Evolutionary conservation across 2,113 vertebrate genomes (phyloP).

Genomic region (Panurus biarmicus): DNA sequence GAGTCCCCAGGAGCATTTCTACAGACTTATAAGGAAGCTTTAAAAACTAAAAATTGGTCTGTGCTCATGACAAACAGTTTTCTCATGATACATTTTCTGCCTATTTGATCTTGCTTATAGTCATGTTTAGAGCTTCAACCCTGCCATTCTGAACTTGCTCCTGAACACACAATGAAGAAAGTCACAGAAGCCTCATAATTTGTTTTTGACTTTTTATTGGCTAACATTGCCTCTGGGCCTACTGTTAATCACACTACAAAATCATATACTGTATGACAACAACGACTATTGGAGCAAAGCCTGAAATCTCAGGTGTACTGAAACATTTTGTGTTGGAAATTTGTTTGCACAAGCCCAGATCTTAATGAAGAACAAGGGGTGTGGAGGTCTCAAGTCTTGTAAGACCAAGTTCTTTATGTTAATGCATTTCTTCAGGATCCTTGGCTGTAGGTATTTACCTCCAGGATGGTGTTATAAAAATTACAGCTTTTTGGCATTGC

Average conservation of each 20-base stretch:
- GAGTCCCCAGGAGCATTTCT: not conserved
- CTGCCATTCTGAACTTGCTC: not conserved
- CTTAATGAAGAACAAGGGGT: not conserved
- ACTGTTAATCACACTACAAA: not conserved
- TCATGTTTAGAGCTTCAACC: not conserved
- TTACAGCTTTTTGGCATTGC: not conserved
- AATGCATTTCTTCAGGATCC: not conserved
- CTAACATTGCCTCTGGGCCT: not conserved
- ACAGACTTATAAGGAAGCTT: not conserved
- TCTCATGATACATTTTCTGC: fast-evolving
- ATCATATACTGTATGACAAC: not conserved
- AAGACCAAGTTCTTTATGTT: not conserved
- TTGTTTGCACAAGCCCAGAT: not conserved
- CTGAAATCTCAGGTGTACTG: not conserved
- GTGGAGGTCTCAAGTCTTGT: not conserved
- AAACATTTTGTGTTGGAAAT: not conserved
- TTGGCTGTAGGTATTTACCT: not conserved
- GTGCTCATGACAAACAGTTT: not conserved
- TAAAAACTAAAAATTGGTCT: not conserved
- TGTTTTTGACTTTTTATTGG: not conserved
- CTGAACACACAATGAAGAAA: not conserved
- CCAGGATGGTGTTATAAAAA: not conserved
- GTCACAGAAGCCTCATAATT: not conserved
- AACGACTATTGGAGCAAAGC: not conserved
- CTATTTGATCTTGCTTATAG: not conserved